Base-by-base conservation (phyloP, 2,888 invertebrate species). In the Hipparchia sbordonii region DNA sequence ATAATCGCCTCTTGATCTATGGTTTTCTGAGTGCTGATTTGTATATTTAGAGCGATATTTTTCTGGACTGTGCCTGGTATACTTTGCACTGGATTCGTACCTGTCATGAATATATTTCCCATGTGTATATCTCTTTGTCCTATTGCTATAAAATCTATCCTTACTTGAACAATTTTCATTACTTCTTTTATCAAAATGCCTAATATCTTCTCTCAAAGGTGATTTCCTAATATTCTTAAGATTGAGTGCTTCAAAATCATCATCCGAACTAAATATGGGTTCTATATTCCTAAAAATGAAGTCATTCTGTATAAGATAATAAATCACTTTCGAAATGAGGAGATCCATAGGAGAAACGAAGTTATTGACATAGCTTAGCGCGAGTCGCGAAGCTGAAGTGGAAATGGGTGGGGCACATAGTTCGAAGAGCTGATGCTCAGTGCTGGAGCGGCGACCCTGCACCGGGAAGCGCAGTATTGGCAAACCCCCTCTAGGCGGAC, bases 261-360 rank as follows among this genome's bases (percentile, higher is more conserved):
- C 90, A 80, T 89, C 88, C 45, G 88, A 84, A 81, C 86, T 87
- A 72, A 84, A 83, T 57, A 68, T 76, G 8, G 67, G 46, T 71
- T 73, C 72, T 59, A 67, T 54, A 51, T 48, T 56, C 48, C 70
- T 70, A 56, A 52, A 70, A 72, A 59, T 68, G n/a, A 5, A 54
- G 33, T 39, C 56, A 65, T 12, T 33, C 2, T 13, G 48, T 23
- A 23, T 23, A 23, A 23, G 23, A 23, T 23, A 23, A 23, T 23
- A 23, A 23, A 23, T 23, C 23, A 23, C 23, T 23, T 23, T 23
- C 23, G 23, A 23, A 23, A 23, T 23, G 0, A 23, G 23, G 23
- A 23, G 23, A 23, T 23, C 23, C 23, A 23, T 23, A 23, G 23
- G 23, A 23, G 23, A 23, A 23, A 23, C 23, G 1, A 23, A 23